Evolutionary conservation across 2,113 vertebrate genomes (phyloP).

Genomic region (Holacanthus passer): DNA sequence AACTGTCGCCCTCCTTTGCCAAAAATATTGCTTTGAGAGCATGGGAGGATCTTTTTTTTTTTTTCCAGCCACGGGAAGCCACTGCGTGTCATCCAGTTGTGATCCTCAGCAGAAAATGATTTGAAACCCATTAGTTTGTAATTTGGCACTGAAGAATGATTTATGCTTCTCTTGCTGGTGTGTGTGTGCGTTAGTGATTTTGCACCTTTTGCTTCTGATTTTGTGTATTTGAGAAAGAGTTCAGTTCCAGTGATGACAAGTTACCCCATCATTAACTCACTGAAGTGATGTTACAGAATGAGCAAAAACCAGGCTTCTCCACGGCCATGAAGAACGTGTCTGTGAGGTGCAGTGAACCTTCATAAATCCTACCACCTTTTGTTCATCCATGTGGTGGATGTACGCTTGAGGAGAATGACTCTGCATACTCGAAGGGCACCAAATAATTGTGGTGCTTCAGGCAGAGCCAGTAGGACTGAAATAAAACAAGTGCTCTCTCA

Average conservation of each 20-base stretch:
- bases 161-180: conserved; percentile 10
- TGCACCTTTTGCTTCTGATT: conserved; percentile 8
- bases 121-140: conserved; percentile 18
- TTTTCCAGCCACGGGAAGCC: conserved; percentile 8
- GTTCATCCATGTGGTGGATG: conserved; percentile 73
- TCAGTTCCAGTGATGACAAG: conserved; percentile 9
- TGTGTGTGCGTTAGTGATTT: conserved; percentile 12
- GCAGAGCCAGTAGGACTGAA: conserved; percentile 77
- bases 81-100: conserved; percentile 9
- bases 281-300: conserved; percentile 34
- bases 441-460: conserved; percentile 79
- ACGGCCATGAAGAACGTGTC: conserved; percentile 48
- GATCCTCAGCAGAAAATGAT: conserved; percentile 40
- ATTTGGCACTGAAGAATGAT: conserved; percentile 43
- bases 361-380: conserved; percentile 74
- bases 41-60: conserved; percentile 10
- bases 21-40: conserved; percentile 48
- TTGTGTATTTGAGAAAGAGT: not conserved
- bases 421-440: conserved; percentile 72
- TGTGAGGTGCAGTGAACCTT: conserved; percentile 54
- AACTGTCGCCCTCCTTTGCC: conserved; percentile 56
- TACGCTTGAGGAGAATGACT: conserved; percentile 77
- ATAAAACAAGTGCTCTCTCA: conserved; percentile 82
- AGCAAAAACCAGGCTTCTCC: conserved; percentile 35
- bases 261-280: conserved; percentile 30